Base-by-base conservation (phyloP, 2,113 vertebrate species). In the Reinhardtius hippoglossoides region DNA sequence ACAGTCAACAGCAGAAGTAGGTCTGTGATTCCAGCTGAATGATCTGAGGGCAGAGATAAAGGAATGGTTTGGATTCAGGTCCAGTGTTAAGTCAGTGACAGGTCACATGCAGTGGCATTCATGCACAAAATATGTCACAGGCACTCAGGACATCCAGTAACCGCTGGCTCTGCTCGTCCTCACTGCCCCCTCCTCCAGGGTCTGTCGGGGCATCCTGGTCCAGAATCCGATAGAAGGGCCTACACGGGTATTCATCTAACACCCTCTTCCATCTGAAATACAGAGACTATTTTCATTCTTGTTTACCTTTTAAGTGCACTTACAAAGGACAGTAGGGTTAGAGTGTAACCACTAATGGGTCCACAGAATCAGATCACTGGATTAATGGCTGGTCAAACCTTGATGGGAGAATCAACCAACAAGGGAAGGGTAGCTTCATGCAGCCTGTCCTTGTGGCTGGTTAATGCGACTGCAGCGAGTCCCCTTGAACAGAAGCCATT, bases 11-110 rank as follows among this genome's bases (percentile, higher is more conserved):
- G 75, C 61, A 86, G 76, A 92, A 86, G 64, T 91, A 87, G 91
- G 89, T 89, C 89, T 89, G 70, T 65, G 78, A 82, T 93, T 92
- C 88, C 88, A 88, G 88, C 68, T 88, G 80, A 89, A 76, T 82
- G 84, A 77, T 80, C 77, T 3, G 31, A 66, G 65, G 58, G 23
- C 76, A 79, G 57, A n/a, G 31, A 64, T 64, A 77, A 71, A 76
- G 78, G 68, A 92, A 83, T 78, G 35, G 68, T 80, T 84, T 78
- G 69, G 84, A 85, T 64, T 78, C 54, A 78, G 63, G 69, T 67
- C 67, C 24, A 52, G 58, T 74, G 56, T 71, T 68, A 50, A 84
- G 68, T 78, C 68, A 68, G 37, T 81, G 66, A 79, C 44, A 2
- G 57, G 68, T 37, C 78, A 71, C 52, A 48, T 75, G 77, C 67